These are phyloP conservation scores for Mechanitis messenoides DNA, from an alignment of 2,888 invertebrate genomes.

Conservation along the genomic window DNA sequence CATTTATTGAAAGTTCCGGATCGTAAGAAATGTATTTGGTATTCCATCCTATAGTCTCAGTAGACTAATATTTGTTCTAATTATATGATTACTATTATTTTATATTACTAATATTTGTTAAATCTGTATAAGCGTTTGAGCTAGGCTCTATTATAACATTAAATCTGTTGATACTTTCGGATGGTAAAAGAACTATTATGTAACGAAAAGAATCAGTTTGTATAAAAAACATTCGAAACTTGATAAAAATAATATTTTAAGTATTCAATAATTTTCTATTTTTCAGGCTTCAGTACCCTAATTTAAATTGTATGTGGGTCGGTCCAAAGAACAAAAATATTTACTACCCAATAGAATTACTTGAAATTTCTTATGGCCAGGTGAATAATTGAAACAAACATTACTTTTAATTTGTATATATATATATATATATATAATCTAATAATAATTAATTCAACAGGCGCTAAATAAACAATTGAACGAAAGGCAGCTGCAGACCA, in stretches of 20 bases:
- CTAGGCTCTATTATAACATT: no score
- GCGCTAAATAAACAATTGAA: constrained; percentile 84
- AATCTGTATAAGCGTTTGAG: no score
- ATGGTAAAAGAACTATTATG: no score
- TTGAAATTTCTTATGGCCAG: constrained; percentile 87
- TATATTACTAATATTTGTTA: no score
- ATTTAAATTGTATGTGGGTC: constrained; percentile 91
- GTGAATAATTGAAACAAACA: constrained; percentile 42
- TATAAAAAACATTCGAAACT: no score
- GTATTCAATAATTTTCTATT: constrained; percentile 7
- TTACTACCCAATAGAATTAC: constrained; percentile 89
- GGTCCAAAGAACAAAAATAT: constrained; percentile 81
- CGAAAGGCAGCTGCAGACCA: constrained; percentile 87
- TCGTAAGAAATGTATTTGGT: no score
- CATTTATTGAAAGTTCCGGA: no score
- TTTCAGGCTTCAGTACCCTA: constrained; percentile 74
- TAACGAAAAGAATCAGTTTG: no score
- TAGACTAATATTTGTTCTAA: no score
- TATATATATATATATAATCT: not conserved
- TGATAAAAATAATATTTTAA: not conserved
- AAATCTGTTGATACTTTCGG: no score
- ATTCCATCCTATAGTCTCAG: no score
- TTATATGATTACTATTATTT: no score
- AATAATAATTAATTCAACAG: constrained; percentile 33
- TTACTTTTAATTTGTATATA: not conserved